phyloP scores from a whole-genome alignment of 2,888 invertebrate species.

The Hylaea fasciaria region DNA sequence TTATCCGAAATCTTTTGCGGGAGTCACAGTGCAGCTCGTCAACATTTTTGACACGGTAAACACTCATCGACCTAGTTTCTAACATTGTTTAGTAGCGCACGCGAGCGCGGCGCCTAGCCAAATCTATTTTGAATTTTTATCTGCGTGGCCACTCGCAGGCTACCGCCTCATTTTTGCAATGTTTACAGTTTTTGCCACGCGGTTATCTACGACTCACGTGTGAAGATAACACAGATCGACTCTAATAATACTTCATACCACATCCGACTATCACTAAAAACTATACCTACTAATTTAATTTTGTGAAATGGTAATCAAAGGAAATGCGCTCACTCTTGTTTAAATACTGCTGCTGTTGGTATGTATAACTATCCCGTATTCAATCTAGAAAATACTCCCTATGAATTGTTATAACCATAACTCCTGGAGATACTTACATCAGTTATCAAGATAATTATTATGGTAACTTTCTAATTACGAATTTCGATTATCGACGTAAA shows the following conservation, averaged over 20 bases:
- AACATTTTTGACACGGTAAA: slow-evolving; percentile 77
- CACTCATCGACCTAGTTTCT: slow-evolving; percentile 78
- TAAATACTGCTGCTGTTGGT: no score
- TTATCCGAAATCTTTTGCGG: slow-evolving; percentile 7
- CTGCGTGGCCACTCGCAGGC: slow-evolving; percentile 69
- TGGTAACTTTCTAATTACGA: slow-evolving; percentile 17
- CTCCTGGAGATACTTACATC: neutral
- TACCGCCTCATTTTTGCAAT: slow-evolving; percentile 72
- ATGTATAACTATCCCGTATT: neutral
- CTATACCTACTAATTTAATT: no score
- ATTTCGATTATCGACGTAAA: slow-evolving; percentile 37
- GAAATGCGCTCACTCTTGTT: neutral
- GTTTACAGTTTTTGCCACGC: slow-evolving; percentile 60
- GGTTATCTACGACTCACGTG: slow-evolving; percentile 25
- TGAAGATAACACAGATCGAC: slow-evolving; percentile 14
- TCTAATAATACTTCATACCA: neutral
- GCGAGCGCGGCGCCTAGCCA: slow-evolving; percentile 77
- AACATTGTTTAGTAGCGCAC: slow-evolving; percentile 69
- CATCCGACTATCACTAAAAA: neutral
- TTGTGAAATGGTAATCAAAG: neutral
- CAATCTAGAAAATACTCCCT: neutral
- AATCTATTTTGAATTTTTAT: slow-evolving; percentile 80
- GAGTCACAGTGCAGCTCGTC: slow-evolving; percentile 31
- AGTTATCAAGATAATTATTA: no score
- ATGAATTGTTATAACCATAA: neutral